Evolutionary conservation across 1,140 invertebrate genomes (phyloP).

Genomic region (Odontomachus brunneus): DNA sequence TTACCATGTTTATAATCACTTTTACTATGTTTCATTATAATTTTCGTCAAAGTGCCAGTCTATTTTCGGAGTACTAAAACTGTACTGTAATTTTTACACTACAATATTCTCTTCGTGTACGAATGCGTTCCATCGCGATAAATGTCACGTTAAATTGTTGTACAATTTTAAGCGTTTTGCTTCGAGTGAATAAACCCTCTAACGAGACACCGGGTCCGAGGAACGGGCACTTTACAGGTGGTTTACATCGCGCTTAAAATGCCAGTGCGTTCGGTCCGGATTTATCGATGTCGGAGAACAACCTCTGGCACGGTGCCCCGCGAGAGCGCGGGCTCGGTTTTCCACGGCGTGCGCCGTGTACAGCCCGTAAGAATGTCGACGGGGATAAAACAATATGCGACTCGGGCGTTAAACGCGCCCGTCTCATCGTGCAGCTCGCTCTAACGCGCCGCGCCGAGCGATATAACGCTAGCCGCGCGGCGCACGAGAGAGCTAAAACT

Average conservation of each 20-base stretch:
- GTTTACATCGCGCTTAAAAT: slow-evolving; percentile 72
- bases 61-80: too few species aligned
- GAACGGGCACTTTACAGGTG: slow-evolving; percentile 65
- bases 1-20: too few species aligned
- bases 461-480: neutral
- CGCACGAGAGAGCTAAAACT: neutral
- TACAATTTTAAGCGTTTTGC: too few species aligned
- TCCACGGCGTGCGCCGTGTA: slow-evolving; percentile 33
- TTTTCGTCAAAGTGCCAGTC: too few species aligned
- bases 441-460: neutral
- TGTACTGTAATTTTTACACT: too few species aligned
- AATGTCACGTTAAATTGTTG: too few species aligned
- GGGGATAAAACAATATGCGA: slow-evolving; percentile 65
- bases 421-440: neutral
- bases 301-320: slow-evolving; percentile 66
- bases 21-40: too few species aligned
- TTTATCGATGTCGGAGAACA: slow-evolving; percentile 64
- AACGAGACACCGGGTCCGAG: slow-evolving; percentile 24
- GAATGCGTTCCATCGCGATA: too few species aligned
- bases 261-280: slow-evolving; percentile 57
- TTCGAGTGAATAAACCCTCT: too few species aligned
- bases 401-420: slow-evolving; percentile 39
- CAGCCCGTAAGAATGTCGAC: slow-evolving; percentile 36
- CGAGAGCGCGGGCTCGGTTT: slow-evolving; percentile 37
- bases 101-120: too few species aligned